Conservation (phyloP, 2,888 invertebrate genomes). For the Diadromus collaris region DNA sequence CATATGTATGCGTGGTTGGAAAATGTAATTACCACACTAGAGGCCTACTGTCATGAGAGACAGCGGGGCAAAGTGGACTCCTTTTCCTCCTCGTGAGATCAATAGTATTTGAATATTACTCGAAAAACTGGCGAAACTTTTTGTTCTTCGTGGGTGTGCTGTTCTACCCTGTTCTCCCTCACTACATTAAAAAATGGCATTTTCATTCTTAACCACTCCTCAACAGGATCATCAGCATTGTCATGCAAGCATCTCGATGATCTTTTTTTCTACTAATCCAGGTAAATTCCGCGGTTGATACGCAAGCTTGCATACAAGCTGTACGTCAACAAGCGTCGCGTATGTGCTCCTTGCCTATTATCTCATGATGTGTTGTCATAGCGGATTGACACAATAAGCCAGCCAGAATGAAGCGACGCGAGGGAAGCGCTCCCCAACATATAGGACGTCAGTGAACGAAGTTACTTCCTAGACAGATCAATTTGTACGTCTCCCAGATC, state of each 20-base stretch:
- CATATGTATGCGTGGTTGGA: constrained; percentile 8
- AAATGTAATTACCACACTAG: constrained; percentile 20
- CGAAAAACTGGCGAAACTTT: not conserved
- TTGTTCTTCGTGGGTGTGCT: too few species aligned
- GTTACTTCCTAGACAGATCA: constrained; percentile 74
- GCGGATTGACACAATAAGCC: constrained; percentile 37
- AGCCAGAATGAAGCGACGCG: constrained; percentile 20
- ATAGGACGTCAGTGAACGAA: constrained; percentile 38
- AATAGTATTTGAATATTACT: not conserved
- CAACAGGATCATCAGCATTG: not conserved
- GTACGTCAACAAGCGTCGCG: constrained; percentile 20
- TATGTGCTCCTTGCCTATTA: constrained; percentile 35
- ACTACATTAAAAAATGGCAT: not conserved
- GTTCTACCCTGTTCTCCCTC: too few species aligned
- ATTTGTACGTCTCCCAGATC: constrained; percentile 76
- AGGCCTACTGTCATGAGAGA: not conserved
- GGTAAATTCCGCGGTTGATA: not conserved
- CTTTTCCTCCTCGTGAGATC: not conserved
- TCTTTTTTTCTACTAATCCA: not conserved
- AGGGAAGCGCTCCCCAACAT: not conserved
- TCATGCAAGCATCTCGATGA: not conserved
- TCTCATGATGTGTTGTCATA: constrained; percentile 40
- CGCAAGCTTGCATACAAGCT: constrained; percentile 31
- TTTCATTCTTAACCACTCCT: not conserved
- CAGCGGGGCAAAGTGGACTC: not conserved